These are phyloP conservation scores for Ephestia elutella DNA, from an alignment of 1,140 invertebrate species.

Conservation along the genomic window DNA sequence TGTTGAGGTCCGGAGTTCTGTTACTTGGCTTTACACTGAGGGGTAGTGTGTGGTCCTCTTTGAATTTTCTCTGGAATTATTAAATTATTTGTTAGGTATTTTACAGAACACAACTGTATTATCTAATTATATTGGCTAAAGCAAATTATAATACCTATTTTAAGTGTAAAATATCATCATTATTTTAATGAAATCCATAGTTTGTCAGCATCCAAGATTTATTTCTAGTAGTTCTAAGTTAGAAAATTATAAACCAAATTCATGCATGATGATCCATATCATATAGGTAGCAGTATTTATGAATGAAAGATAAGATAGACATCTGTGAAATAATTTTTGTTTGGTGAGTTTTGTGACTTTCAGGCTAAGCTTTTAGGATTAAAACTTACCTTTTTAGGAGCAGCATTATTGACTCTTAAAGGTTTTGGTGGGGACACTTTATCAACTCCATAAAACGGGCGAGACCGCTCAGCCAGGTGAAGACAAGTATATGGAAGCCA, in stretches of 20 bases:
- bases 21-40: conserved; percentile 44
- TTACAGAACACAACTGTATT: not conserved
- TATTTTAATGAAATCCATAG: no score
- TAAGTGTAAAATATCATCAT: no score
- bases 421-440: conserved; percentile 22
- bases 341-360: no score
- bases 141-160: no score
- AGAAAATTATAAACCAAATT: no score
- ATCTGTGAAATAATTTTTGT: no score
- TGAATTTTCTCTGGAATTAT: conserved; percentile 47
- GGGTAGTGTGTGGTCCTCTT: conserved; percentile 53
- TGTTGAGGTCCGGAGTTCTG: conserved; percentile 50
- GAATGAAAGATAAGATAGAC: no score
- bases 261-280: no score
- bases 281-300: no score
- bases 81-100: not conserved
- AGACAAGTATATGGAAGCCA: conserved; percentile 64
- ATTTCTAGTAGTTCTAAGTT: no score
- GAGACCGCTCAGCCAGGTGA: conserved; percentile 46
- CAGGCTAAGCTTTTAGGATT: no score
- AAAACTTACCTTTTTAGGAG: conserved; percentile 44
- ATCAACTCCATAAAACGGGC: conserved; percentile 56
- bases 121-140: not conserved
- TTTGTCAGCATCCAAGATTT: no score
- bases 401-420: conserved; percentile 21